Base-by-base conservation (phyloP, 37 sponge, comb jelly and placozoan species). In the Halichondria panicea region DNA sequence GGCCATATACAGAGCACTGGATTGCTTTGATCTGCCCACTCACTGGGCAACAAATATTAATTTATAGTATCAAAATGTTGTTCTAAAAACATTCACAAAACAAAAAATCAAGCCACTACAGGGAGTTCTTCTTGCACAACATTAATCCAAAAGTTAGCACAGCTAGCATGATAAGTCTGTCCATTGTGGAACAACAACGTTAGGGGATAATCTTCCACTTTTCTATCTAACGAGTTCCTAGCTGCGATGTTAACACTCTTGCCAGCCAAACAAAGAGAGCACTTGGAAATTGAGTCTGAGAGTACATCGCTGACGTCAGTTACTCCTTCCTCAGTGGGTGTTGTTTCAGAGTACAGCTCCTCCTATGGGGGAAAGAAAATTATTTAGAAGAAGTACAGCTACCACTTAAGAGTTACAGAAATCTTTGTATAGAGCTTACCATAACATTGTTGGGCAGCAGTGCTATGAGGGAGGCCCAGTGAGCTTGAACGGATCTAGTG, bases 81-180 rank as follows among this genome's bases (percentile, higher is more conserved):
- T n/a, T n/a, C n/a, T n/a, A n/a, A n/a, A n/a, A n/a, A n/a, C n/a
- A n/a, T n/a, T n/a, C n/a, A n/a, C n/a, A n/a, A n/a, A n/a, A n/a
- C n/a, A 67, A n/a, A 67, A 22, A 30, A 72, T 58, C 50, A 33
- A 39, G 34, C 58, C 59, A 75, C 42, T 2, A 55, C 41, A 22
- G 80, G 80, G 15, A 81, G 54, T 45, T 63, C 63, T 43, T 81
- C 81, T 32, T 36, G 61, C 40, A 81, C 65, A 24, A 64, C 52
- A 50, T 64, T 62, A 4, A 3, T 37, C 72, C 81, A 82, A 30
- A 82, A 82, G 59, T 82, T 82, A 32, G 75, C 74, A 66, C 83
- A 82, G 3, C 53, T 71, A 35, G 75, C 3, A 37, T 82, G 83
- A 55, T 55, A 82, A 38, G 22, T 74, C 66, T 67, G 63, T 22